Evolutionary conservation across 2,888 invertebrate genomes (phyloP), one percentile per base, ranked within the genome.

Genomic region (Aleiodes alternator): DNA sequence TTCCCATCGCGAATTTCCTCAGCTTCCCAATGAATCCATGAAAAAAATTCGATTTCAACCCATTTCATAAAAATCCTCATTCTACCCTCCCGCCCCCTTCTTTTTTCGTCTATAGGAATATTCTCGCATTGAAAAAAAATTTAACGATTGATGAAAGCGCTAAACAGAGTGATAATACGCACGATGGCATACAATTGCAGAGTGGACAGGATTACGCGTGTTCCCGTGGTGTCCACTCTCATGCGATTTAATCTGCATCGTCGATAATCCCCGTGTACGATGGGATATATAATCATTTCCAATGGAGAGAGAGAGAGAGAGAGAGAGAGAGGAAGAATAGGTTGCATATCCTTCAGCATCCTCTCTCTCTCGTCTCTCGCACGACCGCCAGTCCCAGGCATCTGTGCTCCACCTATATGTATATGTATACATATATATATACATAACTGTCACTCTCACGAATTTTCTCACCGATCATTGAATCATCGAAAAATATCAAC

Each of bases 231-330:
- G 75, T 69, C 72, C 72, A 75, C 34, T 43, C 59, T 69, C 51
- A 14, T 76, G 68, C 72, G 59, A 77, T 76, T 79, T 79, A 81
- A 81, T 79, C 78, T 79, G 56, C 74, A 64, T 76, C 79, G 72
- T 73, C 75, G 75, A 78, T 81, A 81, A 81, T 80, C 81, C 80
- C 38, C 50, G 70, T 72, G 70, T 51, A 68, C 34, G 68, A 68
- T 73, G 66, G 70, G 68, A 78, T 78, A 76, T 70, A 78, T 80
- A 81, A 80, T 79, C 79, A 80, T 80, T 81, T 79, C 74, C 72
- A 69, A 57, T 51, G 23, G 1, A 23, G 23, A 23, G 23, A 23
- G 23, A 23, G 23, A 23, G 23, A 2, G 1, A 23, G 23, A 23
- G 23, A 23, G 23, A 23, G 23, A 23, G 23, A 2, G 23, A 23